Evolutionary conservation across 2,797 vertebrate genomes (phyloP), one percentile per base, ranked within the genome.

Genomic region (Periparus ater): DNA sequence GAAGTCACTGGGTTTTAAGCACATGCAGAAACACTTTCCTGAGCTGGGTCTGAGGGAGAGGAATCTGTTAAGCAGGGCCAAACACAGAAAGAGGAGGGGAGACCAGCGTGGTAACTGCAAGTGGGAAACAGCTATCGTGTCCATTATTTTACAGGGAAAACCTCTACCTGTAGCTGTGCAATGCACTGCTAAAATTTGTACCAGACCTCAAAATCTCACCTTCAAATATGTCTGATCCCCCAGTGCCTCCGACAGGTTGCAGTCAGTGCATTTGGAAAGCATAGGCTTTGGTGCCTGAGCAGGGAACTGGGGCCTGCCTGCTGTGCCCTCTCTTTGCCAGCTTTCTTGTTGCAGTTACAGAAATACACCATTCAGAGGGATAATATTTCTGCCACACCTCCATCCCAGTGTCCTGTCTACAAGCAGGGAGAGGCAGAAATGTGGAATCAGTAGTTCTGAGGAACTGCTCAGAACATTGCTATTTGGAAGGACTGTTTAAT

Each of bases 101-200:
- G 67, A n/a, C n/a, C 53, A 65, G 21, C 0, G 0, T 62, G 34
- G 67, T 44, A 23, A 34, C 36, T 3, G 1, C 0, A 1, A 82
- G 34, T 61, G 10, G 5, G 70, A 85, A 91, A 63, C 45, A 57
- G 42, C 65, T 80, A 2, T 27, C 2, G 1, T 6, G 1, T 68
- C 88, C 57, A 7, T 1, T 50, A 18, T 60, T 71, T 67, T 23
- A 58, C 38, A 77, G 34, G 38, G 42, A 88, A 86, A 65, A 40
- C 22, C 57, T 88, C 50, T 85, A 32, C 45, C 26, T 77, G 11
- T 48, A 67, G 21, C 50, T 57, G 11, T 23, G 36, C 60, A 40
- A 5, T 27, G n/a, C 58, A n/a, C 38, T 63, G 25, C 36, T 91
- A 12, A 36, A 68, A 54, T 58, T 88, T 83, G n/a, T 89, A 62